phyloP scores from a whole-genome alignment of 2,113 vertebrate genomes.

The Myodes glareolus region DNA sequence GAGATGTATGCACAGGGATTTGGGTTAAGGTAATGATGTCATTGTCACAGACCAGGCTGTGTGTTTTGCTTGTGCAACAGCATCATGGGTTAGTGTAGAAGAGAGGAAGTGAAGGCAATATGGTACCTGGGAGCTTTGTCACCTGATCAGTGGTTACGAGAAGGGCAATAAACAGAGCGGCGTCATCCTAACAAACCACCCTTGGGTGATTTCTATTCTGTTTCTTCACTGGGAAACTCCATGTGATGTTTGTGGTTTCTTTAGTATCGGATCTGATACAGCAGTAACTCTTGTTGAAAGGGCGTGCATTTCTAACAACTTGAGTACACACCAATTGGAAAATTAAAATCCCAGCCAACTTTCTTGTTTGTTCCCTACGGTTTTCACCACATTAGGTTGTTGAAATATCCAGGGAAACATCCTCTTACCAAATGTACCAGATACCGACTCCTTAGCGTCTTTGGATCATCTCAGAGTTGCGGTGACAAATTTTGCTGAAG shows the following conservation, averaged over 20 bases:
- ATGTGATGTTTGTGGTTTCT: background rate
- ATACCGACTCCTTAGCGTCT: background rate
- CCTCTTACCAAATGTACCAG: background rate
- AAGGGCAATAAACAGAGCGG: background rate
- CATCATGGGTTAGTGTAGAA: background rate
- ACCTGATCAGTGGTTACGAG: background rate
- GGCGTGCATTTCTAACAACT: background rate
- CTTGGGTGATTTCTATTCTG: background rate
- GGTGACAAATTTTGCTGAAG: background rate
- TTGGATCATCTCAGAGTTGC: constrained; percentile 1
- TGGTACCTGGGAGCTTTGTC: background rate
- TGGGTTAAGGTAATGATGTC: background rate
- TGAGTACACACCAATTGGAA: background rate
- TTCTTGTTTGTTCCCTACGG: background rate
- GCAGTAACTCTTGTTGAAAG: background rate
- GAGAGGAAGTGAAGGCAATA: background rate
- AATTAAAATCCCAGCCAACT: constrained; percentile 6
- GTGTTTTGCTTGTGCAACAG: background rate
- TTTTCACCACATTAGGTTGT: background rate
- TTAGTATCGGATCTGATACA: background rate
- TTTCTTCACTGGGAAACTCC: background rate
- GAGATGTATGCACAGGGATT: background rate
- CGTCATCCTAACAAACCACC: background rate
- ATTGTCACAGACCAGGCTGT: background rate
- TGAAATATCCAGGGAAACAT: background rate